phyloP scores from a whole-genome alignment of 64 coral and sea anemone species.

The Actinia tenebrosa region DNA sequence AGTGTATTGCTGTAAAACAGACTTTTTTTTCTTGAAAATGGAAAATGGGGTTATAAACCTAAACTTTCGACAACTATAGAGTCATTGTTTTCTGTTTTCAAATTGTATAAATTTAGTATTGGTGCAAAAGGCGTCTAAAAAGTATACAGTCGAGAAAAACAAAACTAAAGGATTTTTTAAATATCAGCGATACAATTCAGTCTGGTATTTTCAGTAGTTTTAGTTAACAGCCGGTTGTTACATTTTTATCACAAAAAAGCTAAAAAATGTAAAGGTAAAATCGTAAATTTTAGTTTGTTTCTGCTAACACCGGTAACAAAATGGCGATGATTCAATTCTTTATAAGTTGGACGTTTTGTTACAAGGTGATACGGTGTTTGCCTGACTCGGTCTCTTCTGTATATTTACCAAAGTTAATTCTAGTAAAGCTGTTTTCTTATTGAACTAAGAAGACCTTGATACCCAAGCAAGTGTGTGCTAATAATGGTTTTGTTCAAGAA shows the following conservation, averaged over 20 bases:
- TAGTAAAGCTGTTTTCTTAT: conserved; percentile 76
- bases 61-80: not conserved
- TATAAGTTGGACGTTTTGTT: conserved; percentile 38
- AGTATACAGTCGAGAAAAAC: not conserved
- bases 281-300: not conserved
- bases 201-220: not conserved
- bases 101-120: conserved; percentile 3
- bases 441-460: conserved; percentile 89
- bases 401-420: conserved; percentile 77
- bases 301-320: not conserved
- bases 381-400: conserved; percentile 23
- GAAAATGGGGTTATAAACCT: conserved; percentile 66
- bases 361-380: not conserved
- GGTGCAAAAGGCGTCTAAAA: not conserved
- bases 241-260: not conserved
- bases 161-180: not conserved
- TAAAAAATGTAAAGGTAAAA: not conserved
- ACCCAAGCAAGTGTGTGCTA: conserved; percentile 78
- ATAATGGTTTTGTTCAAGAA: conserved; percentile 85
- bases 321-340: conserved; percentile 6
- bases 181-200: not conserved
- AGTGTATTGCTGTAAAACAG: conserved; percentile 26
- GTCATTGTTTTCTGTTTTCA: conserved; percentile 2
- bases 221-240: not conserved
- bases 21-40: conserved; percentile 13